phyloP scores from a whole-genome alignment of 2,797 vertebrate genomes.

The Octomys mimax region DNA sequence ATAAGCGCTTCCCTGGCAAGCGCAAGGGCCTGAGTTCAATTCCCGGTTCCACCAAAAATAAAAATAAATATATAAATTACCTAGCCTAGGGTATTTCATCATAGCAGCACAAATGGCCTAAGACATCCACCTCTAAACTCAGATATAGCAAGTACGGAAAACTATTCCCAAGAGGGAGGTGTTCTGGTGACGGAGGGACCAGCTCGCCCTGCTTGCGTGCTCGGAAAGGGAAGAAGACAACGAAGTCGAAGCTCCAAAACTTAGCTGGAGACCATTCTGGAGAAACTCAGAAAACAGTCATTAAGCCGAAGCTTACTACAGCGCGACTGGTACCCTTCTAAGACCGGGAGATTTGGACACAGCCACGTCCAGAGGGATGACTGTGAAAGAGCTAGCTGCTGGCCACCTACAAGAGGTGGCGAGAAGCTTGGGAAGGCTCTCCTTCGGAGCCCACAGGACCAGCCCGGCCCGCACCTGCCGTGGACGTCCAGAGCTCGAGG shows the following conservation, averaged over 20 bases:
- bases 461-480: neutral
- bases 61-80: neutral
- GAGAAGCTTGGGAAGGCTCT: neutral
- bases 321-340: neutral
- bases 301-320: neutral
- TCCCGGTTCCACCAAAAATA: too few relatives aligned
- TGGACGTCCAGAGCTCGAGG: neutral
- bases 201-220: neutral
- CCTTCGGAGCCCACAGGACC: neutral
- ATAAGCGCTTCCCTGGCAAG: too few relatives aligned
- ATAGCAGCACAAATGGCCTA: neutral
- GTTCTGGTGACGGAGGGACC: neutral
- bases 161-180: neutral
- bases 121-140: neutral
- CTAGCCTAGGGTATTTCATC: neutral
- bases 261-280: too few relatives aligned
- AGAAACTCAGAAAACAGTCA: neutral
- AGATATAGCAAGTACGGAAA: neutral
- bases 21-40: neutral
- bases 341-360: neutral
- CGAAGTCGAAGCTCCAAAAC: neutral
- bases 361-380: neutral
- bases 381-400: rapidly evolving
- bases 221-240: neutral
- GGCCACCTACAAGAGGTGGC: neutral